These are phyloP conservation scores for Stramonita haemastoma DNA, from an alignment of 2,888 invertebrate genomes.

Conservation along the genomic window DNA sequence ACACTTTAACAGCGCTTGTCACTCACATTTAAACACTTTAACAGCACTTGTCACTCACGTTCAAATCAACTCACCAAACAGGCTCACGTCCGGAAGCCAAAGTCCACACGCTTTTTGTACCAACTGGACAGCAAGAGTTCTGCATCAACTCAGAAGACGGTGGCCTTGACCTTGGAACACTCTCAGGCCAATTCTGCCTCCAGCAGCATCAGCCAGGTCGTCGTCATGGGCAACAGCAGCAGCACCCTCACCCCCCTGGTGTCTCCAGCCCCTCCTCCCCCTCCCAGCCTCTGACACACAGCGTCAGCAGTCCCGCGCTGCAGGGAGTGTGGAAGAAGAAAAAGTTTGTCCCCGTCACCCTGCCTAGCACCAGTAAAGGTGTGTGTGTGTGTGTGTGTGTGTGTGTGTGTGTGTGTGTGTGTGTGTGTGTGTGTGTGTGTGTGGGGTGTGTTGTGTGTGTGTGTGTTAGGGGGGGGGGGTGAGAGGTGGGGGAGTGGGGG, in stretches of 20 bases:
- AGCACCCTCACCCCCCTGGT: background rate
- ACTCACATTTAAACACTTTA: too few relatives aligned
- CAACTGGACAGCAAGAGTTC: constrained; percentile 59
- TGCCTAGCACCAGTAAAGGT: constrained; percentile 37
- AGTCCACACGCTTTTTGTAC: constrained; percentile 63
- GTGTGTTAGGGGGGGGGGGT: background rate
- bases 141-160: constrained; percentile 64
- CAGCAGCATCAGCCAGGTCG: constrained; percentile 59
- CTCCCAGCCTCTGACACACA: background rate
- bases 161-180: constrained; percentile 65
- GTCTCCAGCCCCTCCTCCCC: background rate
- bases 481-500: too few relatives aligned
- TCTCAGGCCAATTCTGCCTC: constrained; percentile 52
- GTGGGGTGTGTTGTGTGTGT: background rate
- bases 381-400: background rate
- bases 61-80: constrained; percentile 42
- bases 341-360: constrained; percentile 47
- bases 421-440: background rate
- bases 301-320: constrained; percentile 55
- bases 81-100: constrained; percentile 69
- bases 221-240: background rate
- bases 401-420: constrained; percentile 26
- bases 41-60: too few relatives aligned
- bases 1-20: too few relatives aligned
- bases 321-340: constrained; percentile 63